Conservation (phyloP, 2,888 invertebrate species). For the Leptinotarsa haldemani region DNA sequence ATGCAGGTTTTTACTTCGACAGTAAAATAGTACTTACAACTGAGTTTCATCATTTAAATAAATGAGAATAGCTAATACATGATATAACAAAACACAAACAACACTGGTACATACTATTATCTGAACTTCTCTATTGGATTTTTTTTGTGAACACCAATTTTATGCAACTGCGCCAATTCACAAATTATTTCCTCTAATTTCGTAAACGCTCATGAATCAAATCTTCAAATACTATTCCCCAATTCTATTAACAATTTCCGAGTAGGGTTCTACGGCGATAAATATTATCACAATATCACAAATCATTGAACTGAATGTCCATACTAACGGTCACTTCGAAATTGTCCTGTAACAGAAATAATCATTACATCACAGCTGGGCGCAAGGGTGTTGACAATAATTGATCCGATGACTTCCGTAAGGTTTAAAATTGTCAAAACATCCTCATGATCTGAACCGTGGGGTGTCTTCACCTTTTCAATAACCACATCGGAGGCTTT, state of each 20-base stretch:
- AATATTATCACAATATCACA: constrained; percentile 47
- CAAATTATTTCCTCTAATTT: neutral
- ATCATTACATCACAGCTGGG: constrained; percentile 60
- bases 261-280: constrained; percentile 29
- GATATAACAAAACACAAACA: too few species aligned
- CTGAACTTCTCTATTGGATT: too few species aligned
- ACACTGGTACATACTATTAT: too few species aligned
- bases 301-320: constrained; percentile 41
- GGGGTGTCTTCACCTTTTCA: constrained; percentile 50
- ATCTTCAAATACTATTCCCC: neutral
- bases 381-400: constrained; percentile 62
- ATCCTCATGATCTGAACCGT: constrained; percentile 47
- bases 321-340: constrained; percentile 38
- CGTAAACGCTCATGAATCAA: neutral
- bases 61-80: too few species aligned
- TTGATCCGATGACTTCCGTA: constrained; percentile 58
- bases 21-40: too few species aligned
- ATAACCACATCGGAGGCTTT: constrained; percentile 19
- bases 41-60: too few species aligned
- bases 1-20: too few species aligned
- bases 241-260: neutral
- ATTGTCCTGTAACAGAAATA: constrained; percentile 46
- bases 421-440: constrained; percentile 53
- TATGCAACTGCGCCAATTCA: neutral
- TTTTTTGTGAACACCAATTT: too few species aligned